Evolutionary conservation across 2,113 vertebrate genomes (phyloP).

Genomic region (Heliornis fulica): DNA sequence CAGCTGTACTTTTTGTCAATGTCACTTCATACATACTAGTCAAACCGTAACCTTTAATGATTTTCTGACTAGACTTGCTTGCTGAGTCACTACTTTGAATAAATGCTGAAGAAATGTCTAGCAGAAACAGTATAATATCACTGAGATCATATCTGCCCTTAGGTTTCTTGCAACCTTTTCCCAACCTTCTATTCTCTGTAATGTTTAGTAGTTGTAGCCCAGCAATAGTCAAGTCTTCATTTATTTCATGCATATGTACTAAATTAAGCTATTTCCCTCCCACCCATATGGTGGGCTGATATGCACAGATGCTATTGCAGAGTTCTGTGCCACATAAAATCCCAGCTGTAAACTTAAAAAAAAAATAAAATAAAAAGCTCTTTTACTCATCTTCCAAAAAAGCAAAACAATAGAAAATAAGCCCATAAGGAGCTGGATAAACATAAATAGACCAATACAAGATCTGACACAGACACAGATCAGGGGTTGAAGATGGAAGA

Average conservation of each 20-base stretch:
- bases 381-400: conserved; percentile 17
- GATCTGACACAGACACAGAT: background rate
- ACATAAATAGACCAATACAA: background rate
- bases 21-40: background rate
- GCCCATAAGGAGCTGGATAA: background rate
- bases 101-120: background rate
- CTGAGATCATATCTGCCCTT: background rate
- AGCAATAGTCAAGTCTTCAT: conserved; percentile 31
- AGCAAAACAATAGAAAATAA: background rate
- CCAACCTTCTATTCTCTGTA: background rate
- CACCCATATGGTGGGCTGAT: conserved; percentile 60
- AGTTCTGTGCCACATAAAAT: conserved; percentile 47
- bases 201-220: background rate
- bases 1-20: background rate
- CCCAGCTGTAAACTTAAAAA: conserved; percentile 45
- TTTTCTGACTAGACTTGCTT: background rate
- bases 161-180: background rate
- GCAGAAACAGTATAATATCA: background rate
- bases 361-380: background rate
- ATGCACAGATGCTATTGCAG: conserved; percentile 63
- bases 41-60: conserved; percentile 2
- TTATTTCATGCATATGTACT: conserved; percentile 51
- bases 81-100: background rate
- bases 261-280: conserved; percentile 67
- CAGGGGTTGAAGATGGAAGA: background rate